Evolutionary conservation across 2,113 vertebrate species (phyloP).

Genomic region (Turnix velox): DNA sequence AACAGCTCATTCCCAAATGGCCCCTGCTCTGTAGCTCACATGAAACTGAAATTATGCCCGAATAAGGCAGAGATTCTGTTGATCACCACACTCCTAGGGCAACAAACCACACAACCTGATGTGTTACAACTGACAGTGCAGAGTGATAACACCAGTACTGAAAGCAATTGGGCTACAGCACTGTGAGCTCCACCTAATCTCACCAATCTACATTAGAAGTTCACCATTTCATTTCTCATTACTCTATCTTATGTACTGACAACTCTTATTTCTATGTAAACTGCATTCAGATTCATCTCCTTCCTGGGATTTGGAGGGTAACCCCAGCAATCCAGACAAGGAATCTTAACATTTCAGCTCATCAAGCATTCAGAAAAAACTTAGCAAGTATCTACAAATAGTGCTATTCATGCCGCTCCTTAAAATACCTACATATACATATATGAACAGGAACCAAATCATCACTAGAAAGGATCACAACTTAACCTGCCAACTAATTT

Average conservation of each 20-base stretch:
- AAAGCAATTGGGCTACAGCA: background rate
- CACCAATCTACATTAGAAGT: fast-evolving
- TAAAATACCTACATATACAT: background rate
- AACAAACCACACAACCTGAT: fast-evolving
- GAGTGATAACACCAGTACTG: fast-evolving
- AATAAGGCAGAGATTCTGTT: background rate
- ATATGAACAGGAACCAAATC: background rate
- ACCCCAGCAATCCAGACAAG: background rate
- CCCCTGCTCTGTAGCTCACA: background rate
- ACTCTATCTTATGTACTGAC: background rate
- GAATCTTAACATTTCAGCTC: background rate
- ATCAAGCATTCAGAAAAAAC: background rate
- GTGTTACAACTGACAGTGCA: too few relatives aligned
- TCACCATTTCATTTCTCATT: too few relatives aligned
- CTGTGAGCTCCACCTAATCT: background rate
- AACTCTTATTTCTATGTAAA: background rate
- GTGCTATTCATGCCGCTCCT: fast-evolving
- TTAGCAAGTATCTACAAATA: background rate
- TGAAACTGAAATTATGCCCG: background rate
- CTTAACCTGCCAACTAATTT: background rate
- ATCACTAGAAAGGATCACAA: background rate
- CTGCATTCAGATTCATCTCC: background rate
- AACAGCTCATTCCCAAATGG: background rate
- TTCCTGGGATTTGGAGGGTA: background rate
- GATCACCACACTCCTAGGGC: background rate